Percentiles rank a stretch among this genome's conserved stretches.
Conservation (phyloP, 2,888 invertebrate species). For the Ganaspis brasiliensis region DNA sequence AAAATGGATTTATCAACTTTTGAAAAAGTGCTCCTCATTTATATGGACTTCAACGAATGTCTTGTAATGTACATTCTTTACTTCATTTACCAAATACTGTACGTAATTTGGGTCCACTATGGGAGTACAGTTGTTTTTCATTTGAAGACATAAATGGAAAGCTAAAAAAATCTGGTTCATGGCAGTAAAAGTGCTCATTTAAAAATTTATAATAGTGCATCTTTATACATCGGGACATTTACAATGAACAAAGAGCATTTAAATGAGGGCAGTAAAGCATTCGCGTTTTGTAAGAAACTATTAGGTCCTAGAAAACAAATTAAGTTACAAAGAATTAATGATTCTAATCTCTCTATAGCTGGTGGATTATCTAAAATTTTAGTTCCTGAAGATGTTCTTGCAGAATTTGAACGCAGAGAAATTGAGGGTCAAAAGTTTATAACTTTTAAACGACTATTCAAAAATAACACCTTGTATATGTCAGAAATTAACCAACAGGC, state of each 20-base stretch:
- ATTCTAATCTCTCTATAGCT: constrained; percentile 13
- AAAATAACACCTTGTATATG: no score
- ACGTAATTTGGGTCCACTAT: constrained; percentile 52
- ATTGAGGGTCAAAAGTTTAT: no score
- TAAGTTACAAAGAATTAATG: background rate
- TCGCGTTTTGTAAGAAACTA: background rate
- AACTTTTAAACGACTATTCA: no score
- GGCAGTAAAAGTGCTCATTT: constrained; percentile 49
- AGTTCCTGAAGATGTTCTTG: background rate
- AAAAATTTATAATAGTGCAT: constrained; percentile 52
- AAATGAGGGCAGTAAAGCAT: background rate
- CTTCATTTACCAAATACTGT: constrained; percentile 53
- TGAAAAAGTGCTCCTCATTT: no score
- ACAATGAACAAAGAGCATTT: constrained; percentile 7
- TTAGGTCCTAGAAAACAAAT: background rate
- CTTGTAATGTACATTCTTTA: constrained; percentile 55
- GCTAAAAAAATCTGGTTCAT: no score
- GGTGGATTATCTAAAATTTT: constrained; percentile 25
- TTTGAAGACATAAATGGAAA: constrained; percentile 44
- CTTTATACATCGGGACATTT: constrained; percentile 47
- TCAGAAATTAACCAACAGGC: no score
- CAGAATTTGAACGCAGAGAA: background rate
- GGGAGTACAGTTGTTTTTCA: constrained; percentile 56
- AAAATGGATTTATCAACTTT: no score
- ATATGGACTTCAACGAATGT: constrained; percentile 53